Conservation (phyloP, 1,140 invertebrate species). For the Dinothrombium tinctorium region DNA sequence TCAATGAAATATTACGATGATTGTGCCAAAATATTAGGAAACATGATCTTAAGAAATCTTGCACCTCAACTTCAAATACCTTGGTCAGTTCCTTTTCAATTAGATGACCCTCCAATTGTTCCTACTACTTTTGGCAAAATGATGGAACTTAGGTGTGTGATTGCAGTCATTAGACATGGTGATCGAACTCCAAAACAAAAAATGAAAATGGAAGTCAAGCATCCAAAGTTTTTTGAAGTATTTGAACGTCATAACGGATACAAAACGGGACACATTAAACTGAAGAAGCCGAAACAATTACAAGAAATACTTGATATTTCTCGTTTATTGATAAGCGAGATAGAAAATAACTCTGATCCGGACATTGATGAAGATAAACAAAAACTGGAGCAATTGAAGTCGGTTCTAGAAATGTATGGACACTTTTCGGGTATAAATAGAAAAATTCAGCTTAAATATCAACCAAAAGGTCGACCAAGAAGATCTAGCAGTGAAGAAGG, state of each 20-base stretch:
- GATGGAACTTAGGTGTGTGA: conserved; percentile 96
- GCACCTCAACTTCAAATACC: conserved; percentile 87
- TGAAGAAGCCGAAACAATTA: conserved; percentile 89
- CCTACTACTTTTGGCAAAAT: conserved; percentile 98
- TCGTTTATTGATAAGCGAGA: conserved; percentile 58
- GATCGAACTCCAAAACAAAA: conserved; percentile 99
- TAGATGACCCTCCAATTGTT: conserved; percentile 95
- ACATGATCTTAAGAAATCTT: conserved; percentile 72
- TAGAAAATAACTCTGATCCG: conserved; percentile 52
- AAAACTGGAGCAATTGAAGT: conserved; percentile 90
- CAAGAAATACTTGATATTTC: conserved; percentile 93
- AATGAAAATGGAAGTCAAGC: conserved; percentile 99
- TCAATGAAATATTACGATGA: conserved; percentile 99
- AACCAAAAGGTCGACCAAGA: conserved; percentile 73
- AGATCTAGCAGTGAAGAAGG: conserved; percentile 85
- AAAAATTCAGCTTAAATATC: conserved; percentile 99
- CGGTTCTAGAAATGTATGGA: conserved; percentile 98
- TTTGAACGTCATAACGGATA: conserved; percentile 93
- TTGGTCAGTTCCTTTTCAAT: conserved; percentile 83
- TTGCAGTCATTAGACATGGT: conserved; percentile 93
- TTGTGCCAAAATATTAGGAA: conserved; percentile 87
- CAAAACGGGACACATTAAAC: conserved; percentile 76
- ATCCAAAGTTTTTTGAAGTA: conserved; percentile 96
- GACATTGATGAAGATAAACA: conserved; percentile 91
- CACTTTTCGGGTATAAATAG: conserved; percentile 99